Percentiles rank a stretch among this genome's conserved stretches.
These are phyloP conservation scores for Listrodromus nycthemerus DNA, from an alignment of 2,888 invertebrate genomes.

Conservation along the genomic window DNA sequence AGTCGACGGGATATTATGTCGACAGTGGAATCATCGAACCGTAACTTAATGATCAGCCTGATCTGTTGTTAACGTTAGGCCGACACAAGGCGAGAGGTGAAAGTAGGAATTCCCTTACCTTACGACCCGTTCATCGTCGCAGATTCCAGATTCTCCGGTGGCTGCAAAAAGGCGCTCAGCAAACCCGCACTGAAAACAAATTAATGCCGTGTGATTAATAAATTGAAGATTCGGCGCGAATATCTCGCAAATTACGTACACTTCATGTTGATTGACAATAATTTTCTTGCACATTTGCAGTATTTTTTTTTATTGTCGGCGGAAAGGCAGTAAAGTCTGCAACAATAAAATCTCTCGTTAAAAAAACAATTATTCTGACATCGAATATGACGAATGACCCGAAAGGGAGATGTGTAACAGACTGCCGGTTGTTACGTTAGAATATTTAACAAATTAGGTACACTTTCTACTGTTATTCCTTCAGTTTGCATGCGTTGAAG, in stretches of 20 bases:
- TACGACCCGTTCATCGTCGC: slow-evolving; percentile 23
- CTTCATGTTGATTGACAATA: not conserved
- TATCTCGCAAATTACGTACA: not conserved
- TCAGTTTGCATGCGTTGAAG: not conserved
- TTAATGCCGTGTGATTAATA: not conserved
- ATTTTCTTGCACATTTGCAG: not conserved
- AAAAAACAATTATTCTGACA: too few relatives aligned
- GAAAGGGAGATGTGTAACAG: too few relatives aligned
- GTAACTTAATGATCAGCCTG: slow-evolving; percentile 23
- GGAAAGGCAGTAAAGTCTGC: not conserved
- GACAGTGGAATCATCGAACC: slow-evolving; percentile 27
- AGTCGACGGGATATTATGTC: not conserved
- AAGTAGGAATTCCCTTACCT: slow-evolving; percentile 55
- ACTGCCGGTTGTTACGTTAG: too few relatives aligned
- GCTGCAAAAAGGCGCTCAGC: not conserved
- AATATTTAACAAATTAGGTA: not conserved
- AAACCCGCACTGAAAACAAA: not conserved
- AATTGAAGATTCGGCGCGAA: not conserved
- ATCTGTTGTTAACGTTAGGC: not conserved
- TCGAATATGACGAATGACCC: too few relatives aligned
- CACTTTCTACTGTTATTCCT: not conserved
- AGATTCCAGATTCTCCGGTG: slow-evolving; percentile 18
- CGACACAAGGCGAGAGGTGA: slow-evolving; percentile 54
- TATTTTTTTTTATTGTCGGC: not conserved
- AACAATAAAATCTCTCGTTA: not conserved